Conservation (phyloP, 2,888 invertebrate species). For the Agrypnus murinus region DNA sequence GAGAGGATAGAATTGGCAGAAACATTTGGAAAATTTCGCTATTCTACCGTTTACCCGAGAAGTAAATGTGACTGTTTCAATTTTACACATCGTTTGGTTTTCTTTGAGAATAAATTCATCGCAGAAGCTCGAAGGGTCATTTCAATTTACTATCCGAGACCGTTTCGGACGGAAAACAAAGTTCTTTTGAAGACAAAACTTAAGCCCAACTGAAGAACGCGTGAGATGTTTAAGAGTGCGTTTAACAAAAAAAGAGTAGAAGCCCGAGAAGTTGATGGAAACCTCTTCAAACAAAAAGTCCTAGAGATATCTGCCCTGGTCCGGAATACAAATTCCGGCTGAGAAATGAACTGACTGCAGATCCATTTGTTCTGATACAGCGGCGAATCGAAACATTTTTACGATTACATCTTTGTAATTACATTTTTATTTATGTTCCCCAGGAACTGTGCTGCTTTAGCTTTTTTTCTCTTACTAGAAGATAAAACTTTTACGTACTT, state of each 20-base stretch:
- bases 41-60: slow-evolving; percentile 22
- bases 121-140: slow-evolving; percentile 45
- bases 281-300: slow-evolving; percentile 65
- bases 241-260: slow-evolving; percentile 59
- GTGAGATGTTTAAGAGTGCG: slow-evolving; percentile 66
- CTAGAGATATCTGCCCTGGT: slow-evolving; percentile 62
- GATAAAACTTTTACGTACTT: slow-evolving; percentile 29
- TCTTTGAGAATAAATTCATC: slow-evolving; percentile 48
- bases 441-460: slow-evolving; percentile 34
- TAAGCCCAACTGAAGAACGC: slow-evolving; percentile 63
- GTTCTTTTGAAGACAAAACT: slow-evolving; percentile 61
- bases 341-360: slow-evolving; percentile 57
- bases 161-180: slow-evolving; percentile 56
- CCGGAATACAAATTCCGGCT: slow-evolving; percentile 64
- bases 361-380: slow-evolving; percentile 50
- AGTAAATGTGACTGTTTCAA: slow-evolving; percentile 45
- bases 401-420: slow-evolving; percentile 66
- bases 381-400: slow-evolving; percentile 62
- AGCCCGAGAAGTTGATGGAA: slow-evolving; percentile 62
- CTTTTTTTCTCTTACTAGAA: slow-evolving; percentile 25
- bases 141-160: slow-evolving; percentile 52
- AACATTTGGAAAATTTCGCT: slow-evolving; percentile 30
- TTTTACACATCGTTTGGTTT: slow-evolving; percentile 46
- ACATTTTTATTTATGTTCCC: slow-evolving; percentile 64
- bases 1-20: slow-evolving; percentile 6